phyloP scores from a whole-genome alignment of 2,797 vertebrate species.

The Sparus aurata region DNA sequence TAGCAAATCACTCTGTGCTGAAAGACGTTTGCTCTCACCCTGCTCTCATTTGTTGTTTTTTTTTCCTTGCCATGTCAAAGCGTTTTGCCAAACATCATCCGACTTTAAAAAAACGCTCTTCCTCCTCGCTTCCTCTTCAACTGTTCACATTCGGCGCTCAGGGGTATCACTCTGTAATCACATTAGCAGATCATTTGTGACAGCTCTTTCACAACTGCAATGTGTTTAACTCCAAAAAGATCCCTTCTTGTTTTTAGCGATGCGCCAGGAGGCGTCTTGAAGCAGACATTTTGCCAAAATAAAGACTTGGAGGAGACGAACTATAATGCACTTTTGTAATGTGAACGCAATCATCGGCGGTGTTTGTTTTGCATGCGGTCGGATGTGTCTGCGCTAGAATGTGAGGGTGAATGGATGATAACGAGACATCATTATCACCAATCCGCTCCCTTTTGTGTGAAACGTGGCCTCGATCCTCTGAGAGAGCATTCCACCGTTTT shows the following conservation, averaged over 20 bases:
- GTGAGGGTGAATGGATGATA: constrained; percentile 43
- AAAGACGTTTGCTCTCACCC: constrained; percentile 30
- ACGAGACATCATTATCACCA: constrained; percentile 57
- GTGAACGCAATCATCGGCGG: constrained; percentile 46
- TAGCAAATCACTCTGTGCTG: constrained; percentile 31
- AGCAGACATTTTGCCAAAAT: constrained; percentile 56
- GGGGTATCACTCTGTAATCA: constrained; percentile 66
- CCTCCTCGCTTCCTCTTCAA: constrained; percentile 16
- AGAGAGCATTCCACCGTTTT: constrained; percentile 16
- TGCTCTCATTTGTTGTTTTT: not conserved
- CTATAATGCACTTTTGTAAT: constrained; percentile 38
- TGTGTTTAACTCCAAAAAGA: constrained; percentile 58
- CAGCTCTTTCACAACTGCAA: constrained; percentile 60
- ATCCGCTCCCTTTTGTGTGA: constrained; percentile 48
- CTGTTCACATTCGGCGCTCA: constrained; percentile 41
- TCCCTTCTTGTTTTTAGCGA: constrained; percentile 32
- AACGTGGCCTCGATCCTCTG: constrained; percentile 31
- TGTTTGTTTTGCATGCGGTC: constrained; percentile 58
- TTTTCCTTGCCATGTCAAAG: constrained; percentile 27
- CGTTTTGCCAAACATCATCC: constrained; percentile 48
- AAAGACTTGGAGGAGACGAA: constrained; percentile 36
- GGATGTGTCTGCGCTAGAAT: constrained; percentile 31
- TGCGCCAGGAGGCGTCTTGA: constrained; percentile 45
- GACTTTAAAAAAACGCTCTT: constrained; percentile 29
- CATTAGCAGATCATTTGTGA: constrained; percentile 72